Evolutionary conservation across 2,797 vertebrate species (phyloP).

Genomic region (Acanthurus leucopareius): DNA sequence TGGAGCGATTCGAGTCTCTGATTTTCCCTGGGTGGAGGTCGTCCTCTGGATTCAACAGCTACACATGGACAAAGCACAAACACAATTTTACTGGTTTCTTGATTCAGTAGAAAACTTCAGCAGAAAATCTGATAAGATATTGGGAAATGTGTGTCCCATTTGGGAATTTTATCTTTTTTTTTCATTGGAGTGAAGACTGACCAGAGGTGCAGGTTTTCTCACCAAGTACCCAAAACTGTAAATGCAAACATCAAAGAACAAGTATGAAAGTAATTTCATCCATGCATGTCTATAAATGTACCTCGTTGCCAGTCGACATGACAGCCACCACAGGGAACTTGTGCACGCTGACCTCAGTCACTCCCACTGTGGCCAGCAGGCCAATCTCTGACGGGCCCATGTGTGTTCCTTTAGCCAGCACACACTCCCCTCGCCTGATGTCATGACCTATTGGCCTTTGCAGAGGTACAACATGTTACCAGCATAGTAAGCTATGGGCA

Average conservation of each 20-base stretch:
- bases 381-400: slow-evolving; percentile 99
- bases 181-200: too few relatives aligned
- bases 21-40: slow-evolving; percentile 99
- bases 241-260: too few relatives aligned
- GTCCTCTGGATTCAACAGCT: slow-evolving; percentile 98
- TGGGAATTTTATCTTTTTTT: not conserved
- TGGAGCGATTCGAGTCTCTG: slow-evolving; percentile 98
- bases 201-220: too few relatives aligned
- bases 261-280: too few relatives aligned
- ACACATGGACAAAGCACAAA: not conserved
- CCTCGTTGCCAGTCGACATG: slow-evolving; percentile 99
- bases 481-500: too few relatives aligned
- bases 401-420: slow-evolving; percentile 97
- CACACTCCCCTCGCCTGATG: slow-evolving; percentile 98
- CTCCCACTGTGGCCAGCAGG: slow-evolving; percentile 97
- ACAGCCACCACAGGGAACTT: slow-evolving; percentile 99
- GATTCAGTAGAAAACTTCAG: not conserved
- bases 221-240: not conserved
- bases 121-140: not conserved
- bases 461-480: not conserved
- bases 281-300: slow-evolving; percentile 56
- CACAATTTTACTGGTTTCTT: not conserved
- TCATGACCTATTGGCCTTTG: slow-evolving; percentile 97
- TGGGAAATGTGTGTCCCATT: not conserved
- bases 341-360: slow-evolving; percentile 99